A percentile compares a stretch with the other conserved stretches of the same genome.
These are phyloP conservation scores for Archaeoteleia sp. DNA, from an alignment of 2,888 invertebrate species.

Conservation along the genomic window DNA sequence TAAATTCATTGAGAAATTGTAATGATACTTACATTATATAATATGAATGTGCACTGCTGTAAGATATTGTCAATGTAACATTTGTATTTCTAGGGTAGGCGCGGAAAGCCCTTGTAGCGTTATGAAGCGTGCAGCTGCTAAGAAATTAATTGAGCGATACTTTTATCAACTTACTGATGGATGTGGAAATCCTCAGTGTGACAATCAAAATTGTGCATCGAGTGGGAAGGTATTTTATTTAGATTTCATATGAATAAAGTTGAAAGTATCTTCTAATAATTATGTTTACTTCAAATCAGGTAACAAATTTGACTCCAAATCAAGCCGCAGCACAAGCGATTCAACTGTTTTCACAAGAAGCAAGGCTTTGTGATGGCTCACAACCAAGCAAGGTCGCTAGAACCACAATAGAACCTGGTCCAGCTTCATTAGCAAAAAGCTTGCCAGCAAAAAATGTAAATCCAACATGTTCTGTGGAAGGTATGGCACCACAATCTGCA, in stretches of 20 bases:
- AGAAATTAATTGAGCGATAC: constrained; percentile 91
- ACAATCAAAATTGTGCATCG: constrained; percentile 92
- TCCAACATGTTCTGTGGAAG: constrained; percentile 73
- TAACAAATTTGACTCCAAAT: constrained; percentile 86
- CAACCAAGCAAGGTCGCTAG: constrained; percentile 84
- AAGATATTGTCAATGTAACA: too few relatives aligned
- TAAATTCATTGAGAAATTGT: too few relatives aligned
- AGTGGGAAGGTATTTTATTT: constrained; percentile 83
- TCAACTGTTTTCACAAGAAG: constrained; percentile 89
- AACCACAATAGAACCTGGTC: constrained; percentile 76
- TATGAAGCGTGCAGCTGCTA: constrained; percentile 80
- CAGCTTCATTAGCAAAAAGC: constrained; percentile 71
- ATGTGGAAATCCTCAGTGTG: constrained; percentile 91
- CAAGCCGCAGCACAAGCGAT: constrained; percentile 94
- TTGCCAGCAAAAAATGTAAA: constrained; percentile 72
- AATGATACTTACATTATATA: background rate
- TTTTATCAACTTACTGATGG: constrained; percentile 95
- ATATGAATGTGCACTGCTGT: background rate
- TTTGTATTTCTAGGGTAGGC: constrained; percentile 65
- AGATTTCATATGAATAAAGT: constrained; percentile 8
- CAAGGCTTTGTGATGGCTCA: constrained; percentile 85
- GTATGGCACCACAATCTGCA: constrained; percentile 54
- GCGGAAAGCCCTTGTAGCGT: constrained; percentile 74
- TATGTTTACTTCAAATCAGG: constrained; percentile 72
- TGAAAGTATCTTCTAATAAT: background rate